Conservation (phyloP, 2,888 invertebrate genomes). For the Pherbina coryleti region DNA sequence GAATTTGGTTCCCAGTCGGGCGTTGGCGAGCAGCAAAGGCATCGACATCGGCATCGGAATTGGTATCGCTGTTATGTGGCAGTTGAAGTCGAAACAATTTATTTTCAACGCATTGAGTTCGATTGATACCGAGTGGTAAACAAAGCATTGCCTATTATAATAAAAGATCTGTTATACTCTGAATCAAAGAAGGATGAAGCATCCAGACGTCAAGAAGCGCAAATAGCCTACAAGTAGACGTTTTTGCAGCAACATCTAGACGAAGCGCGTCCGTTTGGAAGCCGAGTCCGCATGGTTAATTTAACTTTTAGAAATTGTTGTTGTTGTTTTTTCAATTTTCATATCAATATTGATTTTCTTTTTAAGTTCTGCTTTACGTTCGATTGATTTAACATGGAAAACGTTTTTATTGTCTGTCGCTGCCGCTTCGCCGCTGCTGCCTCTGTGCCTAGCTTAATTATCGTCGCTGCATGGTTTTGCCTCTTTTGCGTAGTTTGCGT, state of each 20-base stretch:
- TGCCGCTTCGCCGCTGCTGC: background rate
- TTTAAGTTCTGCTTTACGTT: background rate
- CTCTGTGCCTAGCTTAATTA: background rate
- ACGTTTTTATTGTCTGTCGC: constrained; percentile 6
- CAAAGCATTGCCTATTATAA: background rate
- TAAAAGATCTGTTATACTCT: background rate
- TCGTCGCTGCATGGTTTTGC: background rate
- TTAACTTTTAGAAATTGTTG: background rate
- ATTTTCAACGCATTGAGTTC: background rate
- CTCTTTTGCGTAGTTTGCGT: background rate
- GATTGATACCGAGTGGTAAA: background rate
- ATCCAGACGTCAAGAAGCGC: background rate
- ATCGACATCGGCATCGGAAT: background rate
- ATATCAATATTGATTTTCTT: background rate
- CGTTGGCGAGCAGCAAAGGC: background rate
- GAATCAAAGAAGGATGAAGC: background rate
- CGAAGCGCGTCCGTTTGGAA: background rate
- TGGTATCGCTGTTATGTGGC: constrained; percentile 6
- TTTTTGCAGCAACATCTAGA: background rate
- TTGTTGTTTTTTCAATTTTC: background rate
- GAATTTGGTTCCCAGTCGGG: background rate
- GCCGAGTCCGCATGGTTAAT: background rate
- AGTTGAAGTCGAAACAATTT: constrained; percentile 23
- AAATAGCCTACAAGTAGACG: background rate
- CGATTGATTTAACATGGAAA: constrained; percentile 15